Evolutionary conservation across 1,140 invertebrate species (phyloP), one percentile per base, ranked within the genome.

Genomic region (Philotrypesis tridentata): DNA sequence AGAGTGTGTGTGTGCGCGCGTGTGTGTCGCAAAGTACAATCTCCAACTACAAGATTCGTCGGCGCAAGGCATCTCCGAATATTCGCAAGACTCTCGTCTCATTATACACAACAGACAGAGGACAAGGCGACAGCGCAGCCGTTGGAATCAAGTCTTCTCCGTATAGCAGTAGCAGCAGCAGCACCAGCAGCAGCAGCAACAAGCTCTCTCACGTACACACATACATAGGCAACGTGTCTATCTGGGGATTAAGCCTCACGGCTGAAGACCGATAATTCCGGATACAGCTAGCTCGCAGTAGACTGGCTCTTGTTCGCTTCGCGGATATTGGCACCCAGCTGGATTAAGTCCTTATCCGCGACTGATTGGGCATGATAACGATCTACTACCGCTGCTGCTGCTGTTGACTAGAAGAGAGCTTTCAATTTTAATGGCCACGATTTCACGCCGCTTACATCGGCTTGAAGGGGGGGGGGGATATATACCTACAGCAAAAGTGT

Each of bases 161-260:
- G 4, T 21, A 6, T 60, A n/a, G 55, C 17, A 37, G 33, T 37
- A 37, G 33, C 33, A 37, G 33, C 9, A 37, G 33, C 9, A 37
- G 33, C 33, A 37, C 4, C 9, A 37, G 33, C 9, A 37, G 9
- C 33, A 37, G 48, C 48, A 55, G 48, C 48, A 17, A 55, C 48
- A 5, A 21, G 14, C 21, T 55, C 21, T 4, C 21, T 7, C 48
- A 43, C 40, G 12, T 11, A 14, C 40, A 43, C 33, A 37, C 9
- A 14, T 12, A 55, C 17, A 55, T 1, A 65, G 61, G 1, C 5
- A 27, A 23, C 25, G 33, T 17, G 33, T 25, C 23, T 65, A 17
- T 21, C 31, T 25, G 61, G 40, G 83, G 72, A 79, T 85, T 87
- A 86, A 82, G 80, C 83, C 78, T 78, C 40, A 25, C 68, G 82